phyloP scores from a whole-genome alignment of 2,113 vertebrate species.

The Machaerirhynchus nigripectus region DNA sequence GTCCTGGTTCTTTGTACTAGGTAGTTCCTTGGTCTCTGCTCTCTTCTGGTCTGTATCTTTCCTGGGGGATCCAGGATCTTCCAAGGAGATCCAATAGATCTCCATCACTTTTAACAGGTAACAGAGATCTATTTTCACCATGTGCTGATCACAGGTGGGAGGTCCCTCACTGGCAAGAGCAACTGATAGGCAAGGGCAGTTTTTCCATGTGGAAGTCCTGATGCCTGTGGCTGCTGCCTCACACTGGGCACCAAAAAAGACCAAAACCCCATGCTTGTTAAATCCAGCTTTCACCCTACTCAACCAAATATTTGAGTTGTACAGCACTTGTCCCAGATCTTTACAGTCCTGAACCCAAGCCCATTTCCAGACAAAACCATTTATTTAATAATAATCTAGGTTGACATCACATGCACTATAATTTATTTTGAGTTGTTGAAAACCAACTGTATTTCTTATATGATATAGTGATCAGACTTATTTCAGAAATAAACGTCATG shows the following conservation, averaged over 20 bases:
- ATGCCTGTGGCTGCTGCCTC: fast-evolving
- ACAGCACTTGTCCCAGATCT: neutral
- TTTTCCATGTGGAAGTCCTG: neutral
- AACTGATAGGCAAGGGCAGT: neutral
- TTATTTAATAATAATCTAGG: neutral
- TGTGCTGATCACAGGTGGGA: neutral
- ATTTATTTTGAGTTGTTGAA: neutral
- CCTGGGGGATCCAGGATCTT: neutral
- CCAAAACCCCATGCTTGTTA: neutral
- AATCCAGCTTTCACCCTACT: neutral
- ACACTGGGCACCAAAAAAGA: neutral
- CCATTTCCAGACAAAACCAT: neutral
- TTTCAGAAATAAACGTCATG: neutral
- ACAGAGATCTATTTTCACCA: neutral
- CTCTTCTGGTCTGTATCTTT: neutral
- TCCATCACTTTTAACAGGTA: neutral
- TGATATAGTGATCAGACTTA: neutral
- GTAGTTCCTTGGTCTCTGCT: neutral
- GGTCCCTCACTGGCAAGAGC: neutral
- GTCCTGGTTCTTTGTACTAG: neutral
- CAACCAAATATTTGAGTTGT: neutral
- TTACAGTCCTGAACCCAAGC: neutral
- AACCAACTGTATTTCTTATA: neutral
- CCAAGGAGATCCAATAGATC: neutral
- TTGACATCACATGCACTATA: neutral